phyloP scores from a whole-genome alignment of 2,113 vertebrate genomes.

The Cinclus cinclus region DNA sequence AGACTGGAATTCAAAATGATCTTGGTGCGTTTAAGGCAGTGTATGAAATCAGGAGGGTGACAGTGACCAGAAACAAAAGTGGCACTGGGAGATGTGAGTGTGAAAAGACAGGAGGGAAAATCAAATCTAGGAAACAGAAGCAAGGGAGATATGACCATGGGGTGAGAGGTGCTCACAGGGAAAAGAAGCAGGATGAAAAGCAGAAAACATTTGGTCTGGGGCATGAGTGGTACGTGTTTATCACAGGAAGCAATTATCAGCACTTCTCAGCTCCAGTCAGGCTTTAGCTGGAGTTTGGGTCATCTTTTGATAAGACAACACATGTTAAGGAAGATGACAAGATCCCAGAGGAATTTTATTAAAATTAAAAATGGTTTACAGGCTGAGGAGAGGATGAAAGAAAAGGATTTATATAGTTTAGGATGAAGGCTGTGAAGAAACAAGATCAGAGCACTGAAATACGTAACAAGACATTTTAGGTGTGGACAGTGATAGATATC shows the following conservation, averaged over 20 bases:
- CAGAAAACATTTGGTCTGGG: neutral
- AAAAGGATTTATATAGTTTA: neutral
- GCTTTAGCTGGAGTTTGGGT: neutral
- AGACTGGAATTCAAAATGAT: conserved; percentile 5
- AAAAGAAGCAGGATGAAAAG: neutral
- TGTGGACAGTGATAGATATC: neutral
- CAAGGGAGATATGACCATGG: neutral
- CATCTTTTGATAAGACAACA: neutral
- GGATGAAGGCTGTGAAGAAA: neutral
- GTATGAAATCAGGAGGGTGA: neutral
- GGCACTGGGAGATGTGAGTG: no score
- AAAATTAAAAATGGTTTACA: neutral
- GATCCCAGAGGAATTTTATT: neutral
- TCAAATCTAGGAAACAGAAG: neutral
- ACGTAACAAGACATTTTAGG: neutral
- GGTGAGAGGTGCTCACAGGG: neutral
- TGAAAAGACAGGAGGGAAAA: neutral
- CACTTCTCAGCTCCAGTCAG: neutral
- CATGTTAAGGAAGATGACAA: neutral
- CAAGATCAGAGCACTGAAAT: neutral
- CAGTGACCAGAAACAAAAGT: neutral
- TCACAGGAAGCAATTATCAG: neutral
- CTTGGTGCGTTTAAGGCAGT: neutral
- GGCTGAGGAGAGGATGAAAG: neutral
- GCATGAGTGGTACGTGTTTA: neutral